These are phyloP conservation scores for Matsumurasca onukii DNA, from an alignment of 1,140 invertebrate species.

Conservation along the genomic window DNA sequence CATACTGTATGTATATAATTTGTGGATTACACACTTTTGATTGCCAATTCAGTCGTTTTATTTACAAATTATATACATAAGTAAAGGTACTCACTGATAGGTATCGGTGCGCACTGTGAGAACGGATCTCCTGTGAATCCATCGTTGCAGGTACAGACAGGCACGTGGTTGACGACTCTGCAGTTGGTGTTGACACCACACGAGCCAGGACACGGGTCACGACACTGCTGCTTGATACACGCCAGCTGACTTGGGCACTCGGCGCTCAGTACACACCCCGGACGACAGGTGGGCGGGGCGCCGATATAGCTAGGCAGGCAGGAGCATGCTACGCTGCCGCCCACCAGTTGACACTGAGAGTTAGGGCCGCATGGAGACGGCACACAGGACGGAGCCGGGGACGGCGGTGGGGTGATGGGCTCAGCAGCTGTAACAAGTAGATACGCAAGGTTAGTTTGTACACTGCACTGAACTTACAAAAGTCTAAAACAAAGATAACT, in stretches of 20 bases:
- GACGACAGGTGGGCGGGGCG: slow-evolving; percentile 52
- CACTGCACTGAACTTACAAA: no score
- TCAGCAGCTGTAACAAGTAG: slow-evolving; percentile 31
- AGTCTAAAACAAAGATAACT: no score
- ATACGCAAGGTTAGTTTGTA: no score
- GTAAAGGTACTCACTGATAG: slow-evolving; percentile 52
- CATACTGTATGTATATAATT: no score
- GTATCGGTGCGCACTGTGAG: slow-evolving; percentile 47
- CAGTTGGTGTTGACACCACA: slow-evolving; percentile 54
- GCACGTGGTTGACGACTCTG: slow-evolving; percentile 52
- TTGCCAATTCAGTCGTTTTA: no score
- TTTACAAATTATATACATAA: no score
- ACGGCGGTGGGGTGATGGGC: slow-evolving; percentile 40
- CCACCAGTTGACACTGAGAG: slow-evolving; percentile 52
- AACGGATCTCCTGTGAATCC: slow-evolving; percentile 57
- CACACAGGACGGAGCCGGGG: slow-evolving; percentile 47
- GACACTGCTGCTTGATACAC: slow-evolving; percentile 50
- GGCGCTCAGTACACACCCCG: slow-evolving; percentile 51
- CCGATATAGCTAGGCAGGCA: slow-evolving; percentile 50
- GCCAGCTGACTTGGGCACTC: slow-evolving; percentile 49
- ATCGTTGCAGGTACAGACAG: slow-evolving; percentile 51
- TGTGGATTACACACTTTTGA: no score
- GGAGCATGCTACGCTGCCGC: slow-evolving; percentile 47
- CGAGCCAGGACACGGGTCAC: slow-evolving; percentile 49
- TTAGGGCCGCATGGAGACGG: slow-evolving; percentile 58